Base-by-base conservation (phyloP, 2,888 invertebrate species). In the Proisotoma minuta region DNA sequence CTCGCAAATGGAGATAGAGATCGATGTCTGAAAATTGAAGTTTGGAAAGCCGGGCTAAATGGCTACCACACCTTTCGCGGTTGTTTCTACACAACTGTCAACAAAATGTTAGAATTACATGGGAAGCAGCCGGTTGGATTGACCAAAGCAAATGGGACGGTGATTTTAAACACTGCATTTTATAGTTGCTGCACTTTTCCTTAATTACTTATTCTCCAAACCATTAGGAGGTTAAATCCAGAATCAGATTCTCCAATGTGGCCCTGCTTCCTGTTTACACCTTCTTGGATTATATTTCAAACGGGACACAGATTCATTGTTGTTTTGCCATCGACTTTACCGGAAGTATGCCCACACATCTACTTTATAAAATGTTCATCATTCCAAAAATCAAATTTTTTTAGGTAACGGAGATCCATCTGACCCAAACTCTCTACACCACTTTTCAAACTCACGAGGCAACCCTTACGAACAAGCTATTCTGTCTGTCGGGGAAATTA, bases 201-300 rank as follows among this genome's bases (percentile, higher is more conserved):
- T 34, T 8, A 34, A 34, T 10, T 43, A 43, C 18, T 12, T 43
- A 43, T 43, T 43, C 18, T 43, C 20, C n/a, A 40, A 39, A 40
- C 22, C 60, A 56, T 39, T 53, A 69, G 67, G 67, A 69, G 40
- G 65, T 67, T 23, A 43, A 63, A 10, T 57, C 54, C 29, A 65
- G 57, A 27, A 40, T 69, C 22, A 60, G 59, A 59, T 67, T 69
- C 47, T 39, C 63, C 15, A 59, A 67, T 59, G 63, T 65, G 47
- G 59, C 48, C 27, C 63, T 73, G 29, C 62, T 63, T 8, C 73
- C 73, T 5, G 65, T 77, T 2, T 77, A 76, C 72, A 78, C 82
- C 3, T 84, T 84, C 75, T 75, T 84, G 63, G 84, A 84, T 73
- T 84, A 81, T 73, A 80, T 84, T 54, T 78, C 78, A 64, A 80